Evolutionary conservation across 2,113 vertebrate species (phyloP).

Genomic region (Ameiurus melas): DNA sequence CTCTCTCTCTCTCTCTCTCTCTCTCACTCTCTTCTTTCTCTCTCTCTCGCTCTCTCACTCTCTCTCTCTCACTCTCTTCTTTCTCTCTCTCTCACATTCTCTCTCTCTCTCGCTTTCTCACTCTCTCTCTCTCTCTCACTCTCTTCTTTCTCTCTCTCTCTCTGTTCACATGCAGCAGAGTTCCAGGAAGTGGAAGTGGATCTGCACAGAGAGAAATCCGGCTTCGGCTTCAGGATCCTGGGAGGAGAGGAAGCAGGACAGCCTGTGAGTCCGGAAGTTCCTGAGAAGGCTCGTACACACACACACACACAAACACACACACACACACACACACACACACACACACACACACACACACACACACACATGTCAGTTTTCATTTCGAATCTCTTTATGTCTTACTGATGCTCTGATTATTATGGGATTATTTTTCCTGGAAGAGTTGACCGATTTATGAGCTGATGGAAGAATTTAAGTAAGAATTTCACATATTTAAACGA

Average conservation of each 20-base stretch:
- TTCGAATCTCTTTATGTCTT: not conserved
- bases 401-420: not conserved
- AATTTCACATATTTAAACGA: too few species aligned
- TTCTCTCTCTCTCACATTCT: too few species aligned
- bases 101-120: too few species aligned
- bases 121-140: too few species aligned
- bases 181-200: constrained; percentile 95
- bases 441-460: too few species aligned
- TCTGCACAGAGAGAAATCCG: constrained; percentile 94
- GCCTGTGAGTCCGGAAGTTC: constrained; percentile 87
- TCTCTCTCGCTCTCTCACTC: too few species aligned
- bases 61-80: too few species aligned
- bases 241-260: constrained; percentile 97
- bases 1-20: too few species aligned
- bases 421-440: not conserved
- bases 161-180: constrained; percentile 70
- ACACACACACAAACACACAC: constrained; percentile 55
- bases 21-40: too few species aligned
- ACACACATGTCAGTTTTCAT: not conserved
- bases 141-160: not conserved
- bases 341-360: not conserved
- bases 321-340: constrained; percentile 43
- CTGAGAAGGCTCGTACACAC: constrained; percentile 77
- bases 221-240: constrained; percentile 96
- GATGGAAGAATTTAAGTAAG: too few species aligned